A percentile compares a stretch with the other conserved stretches of the same genome.
phyloP scores from a whole-genome alignment of 2,797 vertebrate genomes.

The Carcharodon carcharias region DNA sequence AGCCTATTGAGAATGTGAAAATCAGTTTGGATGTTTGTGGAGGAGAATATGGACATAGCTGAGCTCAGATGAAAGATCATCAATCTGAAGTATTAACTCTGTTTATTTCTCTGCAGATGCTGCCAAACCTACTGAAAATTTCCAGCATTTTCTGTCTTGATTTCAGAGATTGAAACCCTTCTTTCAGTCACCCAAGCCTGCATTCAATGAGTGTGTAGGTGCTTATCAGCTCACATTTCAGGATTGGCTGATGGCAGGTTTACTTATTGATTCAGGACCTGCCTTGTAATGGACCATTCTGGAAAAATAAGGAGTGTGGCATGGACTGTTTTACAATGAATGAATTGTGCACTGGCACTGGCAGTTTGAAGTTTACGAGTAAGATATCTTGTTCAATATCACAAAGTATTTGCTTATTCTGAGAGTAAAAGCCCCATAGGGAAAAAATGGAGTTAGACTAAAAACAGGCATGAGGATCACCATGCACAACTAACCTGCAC shows the following conservation, averaged over 20 bases:
- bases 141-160: background rate
- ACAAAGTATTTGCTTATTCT: background rate
- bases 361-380: background rate
- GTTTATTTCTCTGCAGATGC: background rate
- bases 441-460: too few relatives aligned
- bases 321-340: background rate
- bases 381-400: background rate
- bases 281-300: background rate
- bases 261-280: background rate
- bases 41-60: too few relatives aligned
- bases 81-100: too few relatives aligned
- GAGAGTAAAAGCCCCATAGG: background rate
- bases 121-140: background rate
- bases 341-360: background rate
- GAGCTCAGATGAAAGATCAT: background rate
- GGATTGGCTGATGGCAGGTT: background rate
- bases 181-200: background rate
- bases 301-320: background rate
- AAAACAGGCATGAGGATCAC: too few relatives aligned
- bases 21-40: background rate
- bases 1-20: background rate
- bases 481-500: too few relatives aligned
- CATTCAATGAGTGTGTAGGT: background rate
- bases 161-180: background rate
- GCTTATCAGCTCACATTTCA: background rate